phyloP scores from a whole-genome alignment of 2,797 vertebrate genomes.

The Phoxinus dragarum region DNA sequence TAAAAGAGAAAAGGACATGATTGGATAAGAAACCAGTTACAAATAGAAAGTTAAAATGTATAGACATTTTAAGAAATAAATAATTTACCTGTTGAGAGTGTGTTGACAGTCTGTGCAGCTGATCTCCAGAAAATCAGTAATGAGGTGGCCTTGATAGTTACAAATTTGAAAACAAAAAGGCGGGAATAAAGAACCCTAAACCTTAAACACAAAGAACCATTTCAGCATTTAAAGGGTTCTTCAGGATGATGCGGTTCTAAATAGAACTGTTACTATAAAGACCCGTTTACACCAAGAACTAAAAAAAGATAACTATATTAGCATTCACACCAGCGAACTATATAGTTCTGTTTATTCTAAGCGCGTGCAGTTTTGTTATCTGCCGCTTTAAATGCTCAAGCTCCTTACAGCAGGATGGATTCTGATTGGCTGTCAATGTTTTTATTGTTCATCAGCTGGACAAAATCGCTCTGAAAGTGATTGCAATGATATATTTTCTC shows the following conservation, averaged over 20 bases:
- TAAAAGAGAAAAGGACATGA: background rate
- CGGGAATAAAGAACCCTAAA: background rate
- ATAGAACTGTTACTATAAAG: background rate
- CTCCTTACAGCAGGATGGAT: background rate
- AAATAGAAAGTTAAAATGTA: background rate
- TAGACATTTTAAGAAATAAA: background rate
- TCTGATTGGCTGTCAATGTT: background rate
- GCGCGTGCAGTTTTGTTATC: background rate
- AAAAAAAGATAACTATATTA: background rate
- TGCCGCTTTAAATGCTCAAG: background rate
- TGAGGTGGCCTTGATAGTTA: background rate
- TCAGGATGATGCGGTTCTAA: background rate
- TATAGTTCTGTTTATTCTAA: background rate
- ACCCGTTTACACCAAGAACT: background rate
- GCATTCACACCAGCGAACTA: background rate
- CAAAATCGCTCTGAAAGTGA: background rate
- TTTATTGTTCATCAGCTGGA: background rate
- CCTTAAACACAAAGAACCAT: background rate
- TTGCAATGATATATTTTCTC: background rate
- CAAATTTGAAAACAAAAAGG: background rate
- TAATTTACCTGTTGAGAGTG: background rate
- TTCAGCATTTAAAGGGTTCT: background rate
- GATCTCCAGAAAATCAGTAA: background rate
- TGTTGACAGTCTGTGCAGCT: background rate
- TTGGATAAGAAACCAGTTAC: background rate